Conservation (phyloP, 2,797 vertebrate species). For the Diplodus puntazzo region DNA sequence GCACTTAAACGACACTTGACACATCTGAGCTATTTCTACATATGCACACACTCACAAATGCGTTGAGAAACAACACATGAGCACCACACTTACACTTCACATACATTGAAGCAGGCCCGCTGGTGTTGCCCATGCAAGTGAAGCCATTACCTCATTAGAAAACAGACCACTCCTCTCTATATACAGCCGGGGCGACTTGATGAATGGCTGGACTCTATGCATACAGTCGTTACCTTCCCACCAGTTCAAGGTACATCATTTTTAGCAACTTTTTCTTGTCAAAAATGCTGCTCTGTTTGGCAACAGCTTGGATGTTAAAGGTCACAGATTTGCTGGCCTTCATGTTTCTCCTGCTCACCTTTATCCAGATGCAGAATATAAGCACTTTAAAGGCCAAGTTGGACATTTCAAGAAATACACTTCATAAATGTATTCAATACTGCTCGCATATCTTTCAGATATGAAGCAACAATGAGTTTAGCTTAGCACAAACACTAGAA, state of each 20-base stretch:
- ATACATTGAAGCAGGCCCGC: not conserved
- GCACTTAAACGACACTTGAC: slow-evolving; percentile 53
- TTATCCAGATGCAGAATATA: not conserved
- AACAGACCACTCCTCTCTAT: slow-evolving; percentile 10
- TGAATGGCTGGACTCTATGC: not conserved
- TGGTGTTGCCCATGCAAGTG: not conserved
- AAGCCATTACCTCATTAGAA: not conserved
- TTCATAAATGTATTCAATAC: not conserved
- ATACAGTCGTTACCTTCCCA: not conserved
- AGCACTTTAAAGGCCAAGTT: not conserved
- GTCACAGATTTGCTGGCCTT: not conserved
- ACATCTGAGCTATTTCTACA: slow-evolving; percentile 54
- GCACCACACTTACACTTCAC: not conserved
- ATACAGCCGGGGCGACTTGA: not conserved
- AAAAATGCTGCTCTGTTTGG: not conserved
- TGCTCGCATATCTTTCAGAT: not conserved
- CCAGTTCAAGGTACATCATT: not conserved
- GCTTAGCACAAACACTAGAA: no score
- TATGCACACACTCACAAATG: not conserved
- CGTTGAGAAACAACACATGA: not conserved
- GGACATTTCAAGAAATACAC: not conserved
- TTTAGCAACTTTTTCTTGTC: no score
- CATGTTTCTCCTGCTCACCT: not conserved
- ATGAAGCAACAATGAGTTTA: not conserved
- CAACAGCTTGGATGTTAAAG: not conserved